phyloP scores from a whole-genome alignment of 1,140 invertebrate species.

The Mactra quadrangularis region DNA sequence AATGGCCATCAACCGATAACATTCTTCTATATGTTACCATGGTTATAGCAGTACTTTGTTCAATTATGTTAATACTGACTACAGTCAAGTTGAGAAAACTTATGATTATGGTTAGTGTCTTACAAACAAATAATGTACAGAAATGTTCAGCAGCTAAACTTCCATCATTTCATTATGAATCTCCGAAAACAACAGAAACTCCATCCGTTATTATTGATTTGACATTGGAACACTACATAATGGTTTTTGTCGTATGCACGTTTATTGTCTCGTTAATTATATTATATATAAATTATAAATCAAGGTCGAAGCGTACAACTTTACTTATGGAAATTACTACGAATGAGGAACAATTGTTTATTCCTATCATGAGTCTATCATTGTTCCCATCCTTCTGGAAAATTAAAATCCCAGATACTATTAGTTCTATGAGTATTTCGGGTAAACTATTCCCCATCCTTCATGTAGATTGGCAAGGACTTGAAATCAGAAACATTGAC shows the following conservation, averaged over 20 bases:
- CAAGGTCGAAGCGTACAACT: too few relatives aligned
- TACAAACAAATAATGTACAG: constrained; percentile 2
- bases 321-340: too few relatives aligned
- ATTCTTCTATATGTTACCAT: neutral
- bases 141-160: neutral
- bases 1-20: constrained; percentile 1
- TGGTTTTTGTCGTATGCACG: neutral
- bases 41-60: neutral
- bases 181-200: neutral
- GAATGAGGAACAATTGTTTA: too few relatives aligned
- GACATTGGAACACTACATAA: neutral
- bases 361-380: too few relatives aligned
- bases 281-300: too few relatives aligned
- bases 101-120: neutral
- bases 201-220: neutral
- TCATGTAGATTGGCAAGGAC: too few relatives aligned
- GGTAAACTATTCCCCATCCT: too few relatives aligned
- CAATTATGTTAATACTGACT: neutral
- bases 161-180: neutral
- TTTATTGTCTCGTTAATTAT: too few relatives aligned
- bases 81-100: neutral
- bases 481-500: too few relatives aligned
- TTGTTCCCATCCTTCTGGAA: too few relatives aligned
- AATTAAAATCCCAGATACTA: too few relatives aligned
- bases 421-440: too few relatives aligned